Evolutionary conservation across 2,113 vertebrate species (phyloP), one percentile per base, ranked within the genome.

Genomic region (Xenopus borealis): DNA sequence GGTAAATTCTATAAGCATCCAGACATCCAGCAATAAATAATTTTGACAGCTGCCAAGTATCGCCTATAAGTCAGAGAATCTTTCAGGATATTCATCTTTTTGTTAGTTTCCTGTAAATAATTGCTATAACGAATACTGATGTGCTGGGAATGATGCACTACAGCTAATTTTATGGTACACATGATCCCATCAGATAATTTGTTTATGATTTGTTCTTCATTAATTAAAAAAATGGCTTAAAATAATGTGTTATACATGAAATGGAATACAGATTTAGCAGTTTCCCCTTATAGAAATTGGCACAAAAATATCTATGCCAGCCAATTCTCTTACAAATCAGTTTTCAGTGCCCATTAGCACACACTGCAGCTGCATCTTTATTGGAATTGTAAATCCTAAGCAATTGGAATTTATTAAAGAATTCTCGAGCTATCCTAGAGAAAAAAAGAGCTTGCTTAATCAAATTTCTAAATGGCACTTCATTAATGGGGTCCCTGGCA

Each of bases 381-480:
- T 77, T 77, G 67, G 33, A 53, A 77, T 77, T 77, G 74, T 70
- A 77, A 76, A 77, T 77, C 66, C 67, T 64, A 62, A 63, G 74
- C 74, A 77, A 70, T 63, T 70, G 59, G 74, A 77, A 77, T 77
- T 63, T 77, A 77, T 77, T 77, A 77, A 77, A 27, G 53, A 57
- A 77, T 64, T 57, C 67, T 70, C 66, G 64, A 70, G 64, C 74
- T 66, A 70, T 77, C 67, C 66, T 70, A 58, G 63, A 77, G 74
- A 58, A 64, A 70, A 23, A 61, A 61, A 77, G 64, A 57, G 66
- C 67, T 57, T 67, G 57, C 74, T 77, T 77, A 77, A 77, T 77
- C 74, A 77, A 66, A 70, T 77, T 77, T 77, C 47, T 77, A 77
- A 77, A 77, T 77, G 74, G 74, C 74, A 77, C 67, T 77, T 77